A percentile compares a stretch with the other conserved stretches of the same genome.
These are phyloP conservation scores for Heterocephalus glaber DNA, from an alignment of 2,113 vertebrate species.

Conservation along the genomic window DNA sequence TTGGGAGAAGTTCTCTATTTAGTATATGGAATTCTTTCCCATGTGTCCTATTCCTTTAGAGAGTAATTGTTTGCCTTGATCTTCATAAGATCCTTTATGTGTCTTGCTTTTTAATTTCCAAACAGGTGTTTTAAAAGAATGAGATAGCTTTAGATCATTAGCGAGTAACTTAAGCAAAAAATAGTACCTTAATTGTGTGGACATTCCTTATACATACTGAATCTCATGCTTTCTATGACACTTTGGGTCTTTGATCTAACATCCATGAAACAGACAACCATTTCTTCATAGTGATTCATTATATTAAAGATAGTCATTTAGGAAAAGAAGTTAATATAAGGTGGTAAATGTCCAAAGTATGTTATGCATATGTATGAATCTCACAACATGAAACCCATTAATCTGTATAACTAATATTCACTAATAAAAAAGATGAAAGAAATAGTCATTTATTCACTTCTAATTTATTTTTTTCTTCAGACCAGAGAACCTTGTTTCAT, in stretches of 20 bases:
- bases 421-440: background rate
- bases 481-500: background rate
- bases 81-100: background rate
- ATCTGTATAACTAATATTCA: background rate
- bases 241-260: background rate
- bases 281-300: background rate
- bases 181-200: background rate
- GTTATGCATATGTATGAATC: background rate
- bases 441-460: background rate
- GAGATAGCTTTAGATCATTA: background rate
- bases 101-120: background rate
- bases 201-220: background rate
- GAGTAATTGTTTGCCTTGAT: background rate
- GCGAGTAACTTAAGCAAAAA: background rate
- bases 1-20: background rate
- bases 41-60: background rate
- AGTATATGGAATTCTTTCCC: background rate
- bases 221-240: background rate
- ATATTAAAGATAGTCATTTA: conserved; percentile 1
- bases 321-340: background rate
- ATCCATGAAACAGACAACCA: background rate
- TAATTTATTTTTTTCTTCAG: background rate
- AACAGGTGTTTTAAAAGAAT: conserved; percentile 1
- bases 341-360: background rate
- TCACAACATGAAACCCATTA: background rate